Conservation (phyloP, 2,888 invertebrate species). For the Lithodes maja region DNA sequence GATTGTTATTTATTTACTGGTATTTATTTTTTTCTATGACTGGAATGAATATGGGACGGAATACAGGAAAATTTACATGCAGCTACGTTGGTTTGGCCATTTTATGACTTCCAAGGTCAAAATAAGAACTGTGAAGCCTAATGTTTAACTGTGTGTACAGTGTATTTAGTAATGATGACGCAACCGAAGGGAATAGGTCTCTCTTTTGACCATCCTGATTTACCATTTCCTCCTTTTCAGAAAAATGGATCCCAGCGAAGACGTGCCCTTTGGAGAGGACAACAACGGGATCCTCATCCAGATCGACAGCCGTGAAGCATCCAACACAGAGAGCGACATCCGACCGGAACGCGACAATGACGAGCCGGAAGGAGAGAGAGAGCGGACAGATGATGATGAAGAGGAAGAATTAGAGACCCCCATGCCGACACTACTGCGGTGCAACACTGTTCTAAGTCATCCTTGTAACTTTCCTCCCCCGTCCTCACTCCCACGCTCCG, state of each 20-base stretch:
- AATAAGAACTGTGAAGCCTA: no score
- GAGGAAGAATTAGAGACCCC: background rate
- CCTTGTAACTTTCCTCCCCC: background rate
- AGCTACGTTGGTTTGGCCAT: no score
- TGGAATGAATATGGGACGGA: no score
- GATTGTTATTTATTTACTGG: no score
- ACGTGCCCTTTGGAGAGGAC: background rate
- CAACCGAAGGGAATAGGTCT: no score
- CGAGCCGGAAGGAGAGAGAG: background rate
- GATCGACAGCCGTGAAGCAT: background rate
- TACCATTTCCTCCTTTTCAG: background rate
- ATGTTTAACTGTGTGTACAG: no score
- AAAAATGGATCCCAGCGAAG: background rate
- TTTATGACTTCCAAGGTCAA: no score
- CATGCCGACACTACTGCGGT: background rate
- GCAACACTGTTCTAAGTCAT: background rate
- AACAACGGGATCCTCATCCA: background rate
- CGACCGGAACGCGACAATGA: background rate
- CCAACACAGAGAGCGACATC: background rate
- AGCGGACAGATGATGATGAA: background rate
- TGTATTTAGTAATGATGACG: no score
- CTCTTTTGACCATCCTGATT: background rate
- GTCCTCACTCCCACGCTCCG: conserved; percentile 9
- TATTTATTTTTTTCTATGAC: no score
- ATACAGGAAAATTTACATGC: no score